phyloP scores from a whole-genome alignment of 2,113 vertebrate species.

The Montifringilla adamsi region DNA sequence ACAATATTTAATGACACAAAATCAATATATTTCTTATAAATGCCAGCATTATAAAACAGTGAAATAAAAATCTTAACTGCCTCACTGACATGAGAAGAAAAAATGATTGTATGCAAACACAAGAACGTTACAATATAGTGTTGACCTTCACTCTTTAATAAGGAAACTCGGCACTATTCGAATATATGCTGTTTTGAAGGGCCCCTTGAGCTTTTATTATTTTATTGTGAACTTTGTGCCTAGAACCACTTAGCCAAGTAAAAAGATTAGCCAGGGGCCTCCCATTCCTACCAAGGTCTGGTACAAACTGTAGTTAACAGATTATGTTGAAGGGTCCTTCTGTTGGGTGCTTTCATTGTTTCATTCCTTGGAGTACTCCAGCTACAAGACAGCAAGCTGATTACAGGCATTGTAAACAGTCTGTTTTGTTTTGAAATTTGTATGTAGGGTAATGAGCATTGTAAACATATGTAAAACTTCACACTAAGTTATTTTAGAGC shows the following conservation, averaged over 20 bases:
- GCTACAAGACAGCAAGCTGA: constrained; percentile 42
- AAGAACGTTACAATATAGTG: neutral
- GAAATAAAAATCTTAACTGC: neutral
- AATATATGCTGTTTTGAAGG: constrained; percentile 27
- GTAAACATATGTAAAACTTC: constrained; percentile 58
- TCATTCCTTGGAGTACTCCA: neutral
- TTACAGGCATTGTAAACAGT: constrained; percentile 49
- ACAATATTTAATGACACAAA: neutral
- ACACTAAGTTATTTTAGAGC: neutral
- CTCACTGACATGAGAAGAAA: neutral
- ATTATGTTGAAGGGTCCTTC: constrained; percentile 46
- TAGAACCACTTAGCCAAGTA: constrained; percentile 55
- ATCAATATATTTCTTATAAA: neutral
- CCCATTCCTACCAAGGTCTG: constrained; percentile 16
- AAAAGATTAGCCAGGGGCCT: constrained; percentile 47
- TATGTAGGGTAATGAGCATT: constrained; percentile 7
- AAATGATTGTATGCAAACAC: neutral
- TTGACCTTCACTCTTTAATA: neutral
- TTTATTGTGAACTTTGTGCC: constrained; percentile 45
- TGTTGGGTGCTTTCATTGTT: constrained; percentile 34
- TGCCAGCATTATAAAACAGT: neutral
- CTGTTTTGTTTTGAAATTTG: constrained; percentile 40
- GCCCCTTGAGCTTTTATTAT: constrained; percentile 27
- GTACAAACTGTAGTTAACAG: constrained; percentile 17
- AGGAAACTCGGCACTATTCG: neutral